Conservation (phyloP, 2,797 vertebrate species). For the Xenopus petersii region DNA sequence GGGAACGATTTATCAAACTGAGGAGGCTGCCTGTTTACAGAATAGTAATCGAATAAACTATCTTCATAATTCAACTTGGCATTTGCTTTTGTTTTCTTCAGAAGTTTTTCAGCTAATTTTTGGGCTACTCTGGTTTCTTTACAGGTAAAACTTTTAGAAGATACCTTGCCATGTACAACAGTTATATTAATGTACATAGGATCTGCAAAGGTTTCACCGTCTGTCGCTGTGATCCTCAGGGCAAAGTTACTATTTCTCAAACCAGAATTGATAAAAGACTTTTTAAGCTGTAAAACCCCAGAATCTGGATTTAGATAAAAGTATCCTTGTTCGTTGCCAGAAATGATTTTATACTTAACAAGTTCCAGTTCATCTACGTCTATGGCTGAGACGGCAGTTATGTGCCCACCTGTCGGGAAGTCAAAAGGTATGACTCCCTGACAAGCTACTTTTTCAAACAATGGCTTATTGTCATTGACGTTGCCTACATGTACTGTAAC, state of each 20-base stretch:
- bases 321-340: constrained; percentile 87
- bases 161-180: constrained; percentile 79
- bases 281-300: constrained; percentile 83
- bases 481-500: constrained; percentile 88
- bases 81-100: constrained; percentile 89
- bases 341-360: constrained; percentile 94
- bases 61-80: constrained; percentile 84
- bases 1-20: constrained; percentile 92
- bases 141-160: constrained; percentile 85
- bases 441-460: constrained; percentile 93
- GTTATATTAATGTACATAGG: constrained; percentile 95
- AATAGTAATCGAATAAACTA: constrained; percentile 92
- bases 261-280: constrained; percentile 74
- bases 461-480: constrained; percentile 90
- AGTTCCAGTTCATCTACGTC: constrained; percentile 92
- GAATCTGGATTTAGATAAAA: constrained; percentile 94
- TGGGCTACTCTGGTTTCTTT: constrained; percentile 92
- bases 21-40: constrained; percentile 87
- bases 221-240: constrained; percentile 91
- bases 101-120: constrained; percentile 89
- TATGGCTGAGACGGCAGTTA: constrained; percentile 93
- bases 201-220: constrained; percentile 92
- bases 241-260: constrained; percentile 80
- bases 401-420: constrained; percentile 82
- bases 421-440: constrained; percentile 87